A percentile compares a stretch with the other conserved stretches of the same genome.
Conservation (phyloP, 2,113 vertebrate species). For the Rana temporaria region DNA sequence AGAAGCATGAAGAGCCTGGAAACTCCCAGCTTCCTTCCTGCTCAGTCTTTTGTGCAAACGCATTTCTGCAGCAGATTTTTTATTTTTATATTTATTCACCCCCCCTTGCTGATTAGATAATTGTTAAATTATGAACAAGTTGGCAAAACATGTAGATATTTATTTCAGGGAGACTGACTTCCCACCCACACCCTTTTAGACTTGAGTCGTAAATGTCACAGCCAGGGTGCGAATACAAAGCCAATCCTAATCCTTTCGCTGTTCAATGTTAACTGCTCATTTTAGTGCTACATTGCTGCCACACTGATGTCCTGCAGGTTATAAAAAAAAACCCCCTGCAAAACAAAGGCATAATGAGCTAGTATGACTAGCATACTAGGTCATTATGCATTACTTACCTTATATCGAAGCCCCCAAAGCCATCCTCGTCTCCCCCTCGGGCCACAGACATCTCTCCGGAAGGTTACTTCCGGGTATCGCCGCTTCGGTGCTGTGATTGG, state of each 20-base stretch:
- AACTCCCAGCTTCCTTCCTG: slow-evolving; percentile 54
- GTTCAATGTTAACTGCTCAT: background rate
- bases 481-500: too few relatives aligned
- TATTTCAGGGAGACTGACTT: background rate
- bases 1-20: slow-evolving; percentile 6
- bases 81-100: background rate
- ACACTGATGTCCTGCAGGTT: slow-evolving; percentile 27
- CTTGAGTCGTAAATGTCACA: background rate
- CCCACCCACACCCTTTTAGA: slow-evolving; percentile 8
- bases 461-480: too few relatives aligned
- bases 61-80: background rate
- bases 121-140: slow-evolving; percentile 26
- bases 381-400: too few relatives aligned
- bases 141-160: slow-evolving; percentile 10
- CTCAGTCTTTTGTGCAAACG: background rate
- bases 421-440: too few relatives aligned
- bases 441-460: too few relatives aligned
- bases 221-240: background rate
- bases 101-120: slow-evolving; percentile 5
- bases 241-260: background rate
- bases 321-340: too few relatives aligned
- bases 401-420: too few relatives aligned
- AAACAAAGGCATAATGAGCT: too few relatives aligned
- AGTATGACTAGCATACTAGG: too few relatives aligned
- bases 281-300: background rate